phyloP scores from a whole-genome alignment of 2,888 invertebrate genomes.

The Tetheella fluctuosa region DNA sequence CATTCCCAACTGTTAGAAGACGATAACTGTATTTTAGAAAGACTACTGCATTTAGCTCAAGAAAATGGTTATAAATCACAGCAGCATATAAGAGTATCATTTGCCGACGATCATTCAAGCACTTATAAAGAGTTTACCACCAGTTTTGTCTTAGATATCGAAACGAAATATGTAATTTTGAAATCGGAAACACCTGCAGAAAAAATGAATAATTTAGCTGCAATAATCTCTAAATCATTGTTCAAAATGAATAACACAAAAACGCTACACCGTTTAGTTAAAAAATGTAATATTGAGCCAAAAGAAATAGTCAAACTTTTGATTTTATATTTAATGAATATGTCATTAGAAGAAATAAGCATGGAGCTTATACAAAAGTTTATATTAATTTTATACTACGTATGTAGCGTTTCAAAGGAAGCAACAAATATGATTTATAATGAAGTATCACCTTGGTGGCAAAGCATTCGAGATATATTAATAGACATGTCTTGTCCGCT shows the following conservation, averaged over 20 bases:
- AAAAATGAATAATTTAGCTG: slow-evolving; percentile 61
- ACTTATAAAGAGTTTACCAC: slow-evolving; percentile 82
- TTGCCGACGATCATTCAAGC: slow-evolving; percentile 77
- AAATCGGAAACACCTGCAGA: slow-evolving; percentile 59
- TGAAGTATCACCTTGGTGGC: slow-evolving; percentile 92
- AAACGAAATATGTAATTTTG: slow-evolving; percentile 51
- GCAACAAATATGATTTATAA: slow-evolving; percentile 87
- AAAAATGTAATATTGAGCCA: slow-evolving; percentile 69
- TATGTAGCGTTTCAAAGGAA: slow-evolving; percentile 86
- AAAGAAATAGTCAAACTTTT: slow-evolving; percentile 88
- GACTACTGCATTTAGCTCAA: slow-evolving; percentile 84
- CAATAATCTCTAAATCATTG: slow-evolving; percentile 72
- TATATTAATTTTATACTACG: slow-evolving; percentile 85
- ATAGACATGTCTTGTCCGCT: slow-evolving; percentile 90
- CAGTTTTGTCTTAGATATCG: slow-evolving; percentile 78
- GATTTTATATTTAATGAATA: slow-evolving; percentile 89
- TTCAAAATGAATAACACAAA: slow-evolving; percentile 65
- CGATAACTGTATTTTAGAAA: slow-evolving; percentile 86
- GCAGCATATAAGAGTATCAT: slow-evolving; percentile 81
- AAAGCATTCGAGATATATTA: slow-evolving; percentile 88
- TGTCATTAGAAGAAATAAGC: slow-evolving; percentile 79
- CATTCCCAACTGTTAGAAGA: slow-evolving; percentile 76
- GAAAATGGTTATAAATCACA: slow-evolving; percentile 71
- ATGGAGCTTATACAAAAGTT: slow-evolving; percentile 87
- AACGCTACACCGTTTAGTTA: slow-evolving; percentile 53